Evolutionary conservation across 1,140 invertebrate genomes (phyloP).

Genomic region (Steinernema khuongi): DNA sequence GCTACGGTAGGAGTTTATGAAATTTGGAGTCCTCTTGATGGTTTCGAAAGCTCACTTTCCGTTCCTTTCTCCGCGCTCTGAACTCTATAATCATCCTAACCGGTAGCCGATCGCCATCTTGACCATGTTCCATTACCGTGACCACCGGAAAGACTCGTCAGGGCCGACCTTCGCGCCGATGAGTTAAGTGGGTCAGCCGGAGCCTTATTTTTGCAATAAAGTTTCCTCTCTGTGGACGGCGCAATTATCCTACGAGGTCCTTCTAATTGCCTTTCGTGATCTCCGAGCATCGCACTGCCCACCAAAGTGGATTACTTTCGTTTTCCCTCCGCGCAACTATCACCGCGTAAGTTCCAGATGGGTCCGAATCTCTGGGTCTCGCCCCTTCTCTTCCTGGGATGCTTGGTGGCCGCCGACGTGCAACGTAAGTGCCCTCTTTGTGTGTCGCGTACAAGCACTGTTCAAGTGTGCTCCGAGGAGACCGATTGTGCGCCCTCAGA

Average conservation of each 20-base stretch:
- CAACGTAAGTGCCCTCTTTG: not conserved
- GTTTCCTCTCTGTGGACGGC: not conserved
- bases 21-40: not conserved
- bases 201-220: constrained; percentile 1
- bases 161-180: not conserved
- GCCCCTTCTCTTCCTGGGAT: not conserved
- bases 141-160: not conserved
- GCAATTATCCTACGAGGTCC: not conserved
- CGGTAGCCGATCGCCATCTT: too few species aligned
- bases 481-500: not conserved
- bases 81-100: too few species aligned
- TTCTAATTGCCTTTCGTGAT: constrained; percentile 1
- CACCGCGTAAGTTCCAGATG: not conserved
- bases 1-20: not conserved
- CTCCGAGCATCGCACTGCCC: not conserved
- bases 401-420: not conserved
- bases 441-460: not conserved
- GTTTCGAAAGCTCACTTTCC: too few species aligned
- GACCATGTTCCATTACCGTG: not conserved
- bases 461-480: not conserved
- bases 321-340: not conserved
- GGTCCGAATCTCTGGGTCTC: not conserved
- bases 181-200: constrained; percentile 8
- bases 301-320: constrained; percentile 13
- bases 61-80: too few species aligned